These are phyloP conservation scores for Mimas tiliae DNA, from an alignment of 2,888 invertebrate genomes.

Conservation along the genomic window DNA sequence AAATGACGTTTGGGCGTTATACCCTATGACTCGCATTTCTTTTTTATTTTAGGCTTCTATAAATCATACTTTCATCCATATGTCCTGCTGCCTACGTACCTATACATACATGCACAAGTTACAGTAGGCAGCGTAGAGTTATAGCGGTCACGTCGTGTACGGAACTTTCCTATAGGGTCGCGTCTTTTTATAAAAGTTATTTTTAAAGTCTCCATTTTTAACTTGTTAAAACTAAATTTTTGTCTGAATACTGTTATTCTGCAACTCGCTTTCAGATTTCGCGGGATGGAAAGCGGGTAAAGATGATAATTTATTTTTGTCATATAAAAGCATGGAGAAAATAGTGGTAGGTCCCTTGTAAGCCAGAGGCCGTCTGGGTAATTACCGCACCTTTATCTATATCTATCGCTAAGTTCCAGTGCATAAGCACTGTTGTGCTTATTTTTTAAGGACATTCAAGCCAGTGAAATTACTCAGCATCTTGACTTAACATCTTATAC, in stretches of 20 bases:
- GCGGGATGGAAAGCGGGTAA: background rate
- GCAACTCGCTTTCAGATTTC: constrained; percentile 4
- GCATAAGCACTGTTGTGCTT: no score
- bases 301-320: constrained; percentile 13
- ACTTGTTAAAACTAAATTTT: constrained; percentile 23
- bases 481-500: no score
- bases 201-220: constrained; percentile 25
- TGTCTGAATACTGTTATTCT: background rate
- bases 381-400: no score
- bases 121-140: constrained; percentile 30
- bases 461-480: no score
- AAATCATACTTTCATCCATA: constrained; percentile 3
- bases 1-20: background rate
- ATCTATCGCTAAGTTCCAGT: no score
- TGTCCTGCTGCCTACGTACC: constrained; percentile 18
- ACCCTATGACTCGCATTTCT: background rate
- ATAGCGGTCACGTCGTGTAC: constrained; percentile 31
- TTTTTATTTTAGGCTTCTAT: background rate
- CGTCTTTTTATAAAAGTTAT: constrained; percentile 28
- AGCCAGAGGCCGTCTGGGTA: no score
- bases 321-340: background rate
- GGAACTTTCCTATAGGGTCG: constrained; percentile 28
- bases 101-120: background rate
- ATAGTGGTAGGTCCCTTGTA: background rate
- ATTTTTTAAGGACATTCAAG: no score